Evolutionary conservation across 2,797 vertebrate species (phyloP), one percentile per base, ranked within the genome.

Genomic region (Percopsis omiscomaycus): DNA sequence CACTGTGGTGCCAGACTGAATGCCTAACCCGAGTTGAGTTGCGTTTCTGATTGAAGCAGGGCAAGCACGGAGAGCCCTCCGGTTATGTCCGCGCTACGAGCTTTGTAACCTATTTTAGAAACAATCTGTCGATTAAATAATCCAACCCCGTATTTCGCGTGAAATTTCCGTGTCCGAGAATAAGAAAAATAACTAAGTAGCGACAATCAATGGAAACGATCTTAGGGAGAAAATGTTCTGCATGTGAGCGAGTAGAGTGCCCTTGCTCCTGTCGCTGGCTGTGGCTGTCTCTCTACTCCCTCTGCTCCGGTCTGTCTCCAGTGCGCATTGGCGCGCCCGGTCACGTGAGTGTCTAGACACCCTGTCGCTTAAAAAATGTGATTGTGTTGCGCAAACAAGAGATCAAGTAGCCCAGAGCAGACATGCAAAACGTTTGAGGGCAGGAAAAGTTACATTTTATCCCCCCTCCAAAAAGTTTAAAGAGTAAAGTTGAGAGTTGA

Each of bases 271-370:
- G 71, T 62, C 69, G 55, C 16, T 42, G 0, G 48, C 55, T 58
- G 47, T 58, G 13, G 11, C n/a, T 32, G 66, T 64, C 64, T 58
- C 58, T 63, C 30, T 46, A 46, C 51, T 51, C 55, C 27, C 53
- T 55, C 51, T 14, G 71, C 75, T 88, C 89, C 78, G 85, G 87
- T 73, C 89, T 82, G 85, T 83, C 89, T 90, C 87, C 90, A 92
- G 91, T 94, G 93, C 92, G 93, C 94, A 94, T 93, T 92, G 93
- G 93, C 94, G 91, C 94, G 91, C 92, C 92, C 88, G 86, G 88
- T 95, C 96, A 97, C 93, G 94, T 98, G 96, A 90, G 89, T 89
- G 95, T 97, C 95, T 98, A 96, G 95, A 97, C 96, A 97, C 94
- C 92, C 93, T 95, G 95, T 96, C 95, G 94, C 95, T 96, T 96